Base-by-base conservation (phyloP, 2,888 invertebrate genomes). In the Prionchulus punctatus region DNA sequence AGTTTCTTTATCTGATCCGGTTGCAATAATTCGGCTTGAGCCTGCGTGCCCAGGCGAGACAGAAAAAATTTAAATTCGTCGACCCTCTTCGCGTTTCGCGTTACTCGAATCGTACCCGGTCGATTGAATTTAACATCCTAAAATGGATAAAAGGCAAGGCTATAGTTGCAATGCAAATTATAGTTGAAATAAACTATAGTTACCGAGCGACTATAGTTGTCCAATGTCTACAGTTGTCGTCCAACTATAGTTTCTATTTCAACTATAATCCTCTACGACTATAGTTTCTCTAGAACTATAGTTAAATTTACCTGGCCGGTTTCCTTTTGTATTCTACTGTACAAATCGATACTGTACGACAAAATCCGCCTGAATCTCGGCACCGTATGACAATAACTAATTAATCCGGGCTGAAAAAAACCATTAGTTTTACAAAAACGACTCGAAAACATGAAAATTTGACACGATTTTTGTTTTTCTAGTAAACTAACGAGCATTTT, bases 61-160 rank as follows among this genome's bases (percentile, higher is more conserved):
- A 71, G 70, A 60, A 75, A 74, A 58, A 69, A 72, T 45, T 62
- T 64, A 59, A 75, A 69, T 62, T 75, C 75, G 42, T 71, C 68
- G 56, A 75, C 63, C 18, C 74, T 62, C 0, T 64, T 60, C n/a
- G 66, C 62, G 18, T 68, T 68, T 2, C 68, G 68, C 0, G 74
- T 73, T 53, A 75, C 57, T 2, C 75, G 64, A 23, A 75, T 62
- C 45, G 73, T 73, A 31, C 75, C 75, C 21, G 70, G 69, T 7
- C 63, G 64, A 57, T 72, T 71, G 57, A 75, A 71, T 23, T 71
- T 69, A 25, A 74, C 67, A 45, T 64, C 63, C 70, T 73, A 53
- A 49, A 18, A n/a, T n/a, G n/a, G n/a, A n/a, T n/a, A n/a, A n/a
- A n/a, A n/a, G n/a, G n/a, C n/a, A n/a, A n/a, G n/a, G n/a, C n/a